Conservation (phyloP, 2,888 invertebrate genomes). For the Protophormia terraenovae region DNA sequence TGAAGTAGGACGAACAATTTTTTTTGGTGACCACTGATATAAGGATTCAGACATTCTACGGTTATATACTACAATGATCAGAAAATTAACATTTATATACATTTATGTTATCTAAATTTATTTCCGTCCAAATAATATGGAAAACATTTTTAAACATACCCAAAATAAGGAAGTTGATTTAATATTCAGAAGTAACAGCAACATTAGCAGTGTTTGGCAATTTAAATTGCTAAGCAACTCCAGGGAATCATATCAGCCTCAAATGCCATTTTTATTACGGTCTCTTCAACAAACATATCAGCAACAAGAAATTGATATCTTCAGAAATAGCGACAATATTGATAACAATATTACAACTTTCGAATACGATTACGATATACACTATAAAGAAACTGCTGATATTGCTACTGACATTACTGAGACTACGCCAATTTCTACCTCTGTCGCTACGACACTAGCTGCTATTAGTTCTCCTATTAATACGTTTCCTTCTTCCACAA, state of each 20-base stretch:
- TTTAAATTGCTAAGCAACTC: constrained; percentile 4
- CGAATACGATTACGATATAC: constrained; percentile 29
- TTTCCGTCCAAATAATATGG: constrained; percentile 44
- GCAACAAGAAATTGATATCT: neutral
- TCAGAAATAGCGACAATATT: neutral
- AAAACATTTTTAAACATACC: constrained; percentile 4
- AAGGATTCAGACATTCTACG: too few relatives aligned
- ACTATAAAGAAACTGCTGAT: neutral
- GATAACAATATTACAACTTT: neutral
- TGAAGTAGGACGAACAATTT: too few relatives aligned
- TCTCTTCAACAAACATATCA: neutral
- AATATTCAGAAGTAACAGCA: constrained; percentile 19
- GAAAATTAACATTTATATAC: too few relatives aligned
- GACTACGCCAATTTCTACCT: neutral
- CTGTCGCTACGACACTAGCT: neutral
- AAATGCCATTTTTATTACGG: constrained; percentile 28
- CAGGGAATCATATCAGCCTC: neutral
- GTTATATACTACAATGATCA: too few relatives aligned
- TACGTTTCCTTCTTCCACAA: constrained; percentile 13
- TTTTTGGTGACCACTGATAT: too few relatives aligned
- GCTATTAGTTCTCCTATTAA: neutral
- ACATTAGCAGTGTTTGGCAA: constrained; percentile 28
- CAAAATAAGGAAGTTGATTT: constrained; percentile 40
- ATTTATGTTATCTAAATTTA: neutral
- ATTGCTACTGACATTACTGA: neutral